Evolutionary conservation across 2,113 vertebrate species (phyloP).

Genomic region (Solea solea): DNA sequence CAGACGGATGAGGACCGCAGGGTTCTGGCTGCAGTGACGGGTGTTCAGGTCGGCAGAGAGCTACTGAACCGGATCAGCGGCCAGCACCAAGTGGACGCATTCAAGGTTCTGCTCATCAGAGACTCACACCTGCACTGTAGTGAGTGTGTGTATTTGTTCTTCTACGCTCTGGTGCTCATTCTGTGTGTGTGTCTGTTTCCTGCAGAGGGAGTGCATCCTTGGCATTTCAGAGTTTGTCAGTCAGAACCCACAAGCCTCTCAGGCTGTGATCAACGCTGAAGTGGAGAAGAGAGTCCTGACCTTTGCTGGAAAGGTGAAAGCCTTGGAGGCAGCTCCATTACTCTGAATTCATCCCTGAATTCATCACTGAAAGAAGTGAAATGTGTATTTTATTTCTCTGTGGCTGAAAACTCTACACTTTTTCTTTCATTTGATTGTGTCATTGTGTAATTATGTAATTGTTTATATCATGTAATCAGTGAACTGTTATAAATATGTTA

Average conservation of each 20-base stretch:
- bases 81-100: slow-evolving; percentile 73
- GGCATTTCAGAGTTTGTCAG: slow-evolving; percentile 70
- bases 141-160: too few species aligned
- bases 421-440: not conserved
- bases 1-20: slow-evolving; percentile 67
- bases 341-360: slow-evolving; percentile 21
- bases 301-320: slow-evolving; percentile 74
- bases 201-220: slow-evolving; percentile 79
- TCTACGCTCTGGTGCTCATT: not conserved
- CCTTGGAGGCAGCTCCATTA: slow-evolving; percentile 61
- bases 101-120: slow-evolving; percentile 63
- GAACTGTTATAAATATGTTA: too few species aligned
- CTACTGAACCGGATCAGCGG: slow-evolving; percentile 74
- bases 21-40: slow-evolving; percentile 63
- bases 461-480: not conserved
- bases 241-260: slow-evolving; percentile 72
- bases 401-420: not conserved
- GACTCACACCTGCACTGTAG: not conserved
- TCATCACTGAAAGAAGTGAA: not conserved
- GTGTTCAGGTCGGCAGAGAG: slow-evolving; percentile 69
- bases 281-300: slow-evolving; percentile 80
- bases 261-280: slow-evolving; percentile 64
- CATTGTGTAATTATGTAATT: not conserved
- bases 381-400: not conserved
- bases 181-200: slow-evolving; percentile 7